Evolutionary conservation across 2,797 vertebrate species (phyloP).

Genomic region (Coluber constrictor): DNA sequence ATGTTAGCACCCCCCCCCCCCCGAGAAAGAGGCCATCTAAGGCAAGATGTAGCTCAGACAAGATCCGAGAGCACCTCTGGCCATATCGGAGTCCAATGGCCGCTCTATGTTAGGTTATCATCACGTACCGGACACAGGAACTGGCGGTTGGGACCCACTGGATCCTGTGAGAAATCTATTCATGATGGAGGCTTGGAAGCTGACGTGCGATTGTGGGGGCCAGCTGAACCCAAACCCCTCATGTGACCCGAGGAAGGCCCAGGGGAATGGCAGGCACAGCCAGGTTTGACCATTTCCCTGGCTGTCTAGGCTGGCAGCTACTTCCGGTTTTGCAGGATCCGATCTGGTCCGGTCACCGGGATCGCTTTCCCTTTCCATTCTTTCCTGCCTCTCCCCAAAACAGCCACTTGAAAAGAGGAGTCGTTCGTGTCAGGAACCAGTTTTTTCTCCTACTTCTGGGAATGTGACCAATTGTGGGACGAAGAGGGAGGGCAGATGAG

Average conservation of each 20-base stretch:
- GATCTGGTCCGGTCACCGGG: no score
- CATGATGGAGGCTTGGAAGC: not conserved
- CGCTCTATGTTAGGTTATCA: not conserved
- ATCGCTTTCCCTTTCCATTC: not conserved
- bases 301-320: not conserved
- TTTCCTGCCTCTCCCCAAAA: not conserved
- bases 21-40: not conserved
- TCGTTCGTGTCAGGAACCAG: not conserved
- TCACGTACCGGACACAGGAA: not conserved
- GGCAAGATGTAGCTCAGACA: not conserved
- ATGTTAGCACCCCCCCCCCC: accelerated
- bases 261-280: not conserved
- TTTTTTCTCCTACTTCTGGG: not conserved
- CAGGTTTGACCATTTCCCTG: not conserved
- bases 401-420: not conserved
- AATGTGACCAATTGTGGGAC: not conserved
- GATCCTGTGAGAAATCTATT: not conserved
- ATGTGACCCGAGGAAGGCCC: not conserved
- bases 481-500: not conserved
- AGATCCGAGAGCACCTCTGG: accelerated
- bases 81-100: not conserved
- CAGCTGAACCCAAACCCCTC: not conserved
- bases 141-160: not conserved
- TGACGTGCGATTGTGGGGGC: not conserved
- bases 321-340: not conserved